phyloP scores from a whole-genome alignment of 2,888 invertebrate species.

The Spilosoma lubricipeda region DNA sequence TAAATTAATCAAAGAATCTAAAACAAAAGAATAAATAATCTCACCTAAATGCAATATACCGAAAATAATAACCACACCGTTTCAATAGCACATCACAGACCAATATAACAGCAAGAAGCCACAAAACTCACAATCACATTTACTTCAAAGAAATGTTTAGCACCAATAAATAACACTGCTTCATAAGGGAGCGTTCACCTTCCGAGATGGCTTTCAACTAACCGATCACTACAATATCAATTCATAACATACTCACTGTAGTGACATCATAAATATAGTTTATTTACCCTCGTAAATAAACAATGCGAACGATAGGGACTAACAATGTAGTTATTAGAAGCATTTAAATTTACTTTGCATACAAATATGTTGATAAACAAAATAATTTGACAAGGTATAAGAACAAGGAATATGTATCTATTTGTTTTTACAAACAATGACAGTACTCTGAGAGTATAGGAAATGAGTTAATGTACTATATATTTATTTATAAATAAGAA shows the following conservation, averaged over 20 bases:
- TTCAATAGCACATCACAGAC: constrained; percentile 22
- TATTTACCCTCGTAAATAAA: constrained; percentile 32
- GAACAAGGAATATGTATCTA: background rate
- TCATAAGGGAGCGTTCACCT: constrained; percentile 3
- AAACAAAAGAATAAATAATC: background rate
- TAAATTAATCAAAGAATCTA: background rate
- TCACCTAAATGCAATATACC: constrained; percentile 12
- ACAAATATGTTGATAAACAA: constrained; percentile 12
- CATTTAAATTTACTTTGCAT: constrained; percentile 4
- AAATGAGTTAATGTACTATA: background rate
- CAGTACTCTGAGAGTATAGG: background rate
- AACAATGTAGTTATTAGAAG: constrained; percentile 26
- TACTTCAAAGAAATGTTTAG: constrained; percentile 13
- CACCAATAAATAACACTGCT: constrained; percentile 11
- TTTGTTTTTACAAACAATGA: constrained; percentile 6
- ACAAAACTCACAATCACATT: constrained; percentile 22
- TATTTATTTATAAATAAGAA: background rate
- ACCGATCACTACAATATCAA: constrained; percentile 15
- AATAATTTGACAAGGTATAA: constrained; percentile 7
- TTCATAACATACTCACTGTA: constrained; percentile 24
- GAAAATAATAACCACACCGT: constrained; percentile 12
- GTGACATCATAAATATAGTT: constrained; percentile 30
- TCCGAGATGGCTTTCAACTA: constrained; percentile 8
- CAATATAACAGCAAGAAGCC: constrained; percentile 12
- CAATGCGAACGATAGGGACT: constrained; percentile 26